Evolutionary conservation across 2,888 invertebrate species (phyloP), one percentile per base, ranked within the genome.

Genomic region (Suillia variegata): DNA sequence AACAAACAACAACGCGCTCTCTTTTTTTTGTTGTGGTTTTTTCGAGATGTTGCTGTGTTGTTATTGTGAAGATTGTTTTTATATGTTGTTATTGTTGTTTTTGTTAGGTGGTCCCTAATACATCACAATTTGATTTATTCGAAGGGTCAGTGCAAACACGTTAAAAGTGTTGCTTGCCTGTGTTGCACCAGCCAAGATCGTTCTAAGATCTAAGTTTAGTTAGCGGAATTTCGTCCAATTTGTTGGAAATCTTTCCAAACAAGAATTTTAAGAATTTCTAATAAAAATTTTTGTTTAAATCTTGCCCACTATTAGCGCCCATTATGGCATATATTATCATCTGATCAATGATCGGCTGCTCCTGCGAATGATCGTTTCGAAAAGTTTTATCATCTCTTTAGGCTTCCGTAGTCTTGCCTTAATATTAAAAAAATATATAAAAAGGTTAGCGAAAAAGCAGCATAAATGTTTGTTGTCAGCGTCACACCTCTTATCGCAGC

Each of bases 81-180:
- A 51, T 48, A 20, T 55, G 51, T 47, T 49, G 45, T 61, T 60
- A 31, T 56, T 56, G 45, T 18, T 50, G 18, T 45, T 47, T 56
- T 17, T 54, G 49, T 57, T 57, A 53, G 62, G 62, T 62, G 62
- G 62, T 60, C 62, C 56, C 50, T 31, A 56, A 56, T 56, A 52
- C 42, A 56, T 59, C 59, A 53, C 34, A 56, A 56, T 59, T 54
- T 58, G 58, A 62, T 56, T 59, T 56, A 59, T 59, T 56, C 56
- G 42, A 22, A 18, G 12, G 15, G 26, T 20, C 31, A 45, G 6
- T 18, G 33, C 21, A 50, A n/a, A 38, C 15, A 33, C 31, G 13
- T 24, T 5, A 10, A 10, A 10, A 38, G 38, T 33, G n/a, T 13
- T n/a, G n/a, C n/a, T n/a, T n/a, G n/a, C n/a, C n/a, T n/a, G n/a